Evolutionary conservation across 2,113 vertebrate genomes (phyloP).

Genomic region (Urocolius indicus): DNA sequence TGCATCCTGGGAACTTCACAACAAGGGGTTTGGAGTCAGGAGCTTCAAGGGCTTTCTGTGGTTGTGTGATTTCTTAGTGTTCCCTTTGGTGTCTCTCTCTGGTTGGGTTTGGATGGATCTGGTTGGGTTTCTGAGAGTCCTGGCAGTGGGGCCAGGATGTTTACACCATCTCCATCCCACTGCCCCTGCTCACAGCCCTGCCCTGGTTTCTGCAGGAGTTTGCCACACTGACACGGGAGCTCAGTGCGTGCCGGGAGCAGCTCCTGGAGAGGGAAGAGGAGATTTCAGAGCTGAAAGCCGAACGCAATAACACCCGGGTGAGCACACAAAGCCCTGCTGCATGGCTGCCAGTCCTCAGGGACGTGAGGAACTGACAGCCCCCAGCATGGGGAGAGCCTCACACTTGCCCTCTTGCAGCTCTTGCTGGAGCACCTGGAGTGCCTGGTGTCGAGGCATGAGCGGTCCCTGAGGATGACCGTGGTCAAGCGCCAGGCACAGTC

Average conservation of each 20-base stretch:
- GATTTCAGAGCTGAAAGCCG: conserved; percentile 95
- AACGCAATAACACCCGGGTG: conserved; percentile 97
- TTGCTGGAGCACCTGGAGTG: conserved; percentile 97
- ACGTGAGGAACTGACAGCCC: background rate
- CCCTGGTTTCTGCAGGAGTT: conserved; percentile 85
- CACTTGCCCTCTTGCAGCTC: conserved; percentile 75
- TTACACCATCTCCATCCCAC: accelerated
- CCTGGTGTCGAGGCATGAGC: conserved; percentile 94
- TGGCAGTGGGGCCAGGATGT: accelerated
- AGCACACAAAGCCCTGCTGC: background rate
- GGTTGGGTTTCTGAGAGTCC: background rate
- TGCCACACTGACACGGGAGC: conserved; percentile 94
- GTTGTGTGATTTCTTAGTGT: background rate
- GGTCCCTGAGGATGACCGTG: conserved; percentile 95
- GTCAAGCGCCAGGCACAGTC: conserved; percentile 96
- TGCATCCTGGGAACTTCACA: background rate
- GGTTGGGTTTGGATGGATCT: background rate
- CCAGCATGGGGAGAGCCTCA: background rate
- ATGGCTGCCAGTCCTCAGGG: background rate
- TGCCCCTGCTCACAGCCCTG: background rate
- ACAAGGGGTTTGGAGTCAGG: accelerated
- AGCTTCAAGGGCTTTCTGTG: too few species aligned
- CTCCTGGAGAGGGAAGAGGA: conserved; percentile 97
- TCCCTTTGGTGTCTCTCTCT: background rate
- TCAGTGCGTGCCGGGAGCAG: conserved; percentile 93